Evolutionary conservation across 2,888 invertebrate species (phyloP).

Genomic region (Deroplatys truncata): DNA sequence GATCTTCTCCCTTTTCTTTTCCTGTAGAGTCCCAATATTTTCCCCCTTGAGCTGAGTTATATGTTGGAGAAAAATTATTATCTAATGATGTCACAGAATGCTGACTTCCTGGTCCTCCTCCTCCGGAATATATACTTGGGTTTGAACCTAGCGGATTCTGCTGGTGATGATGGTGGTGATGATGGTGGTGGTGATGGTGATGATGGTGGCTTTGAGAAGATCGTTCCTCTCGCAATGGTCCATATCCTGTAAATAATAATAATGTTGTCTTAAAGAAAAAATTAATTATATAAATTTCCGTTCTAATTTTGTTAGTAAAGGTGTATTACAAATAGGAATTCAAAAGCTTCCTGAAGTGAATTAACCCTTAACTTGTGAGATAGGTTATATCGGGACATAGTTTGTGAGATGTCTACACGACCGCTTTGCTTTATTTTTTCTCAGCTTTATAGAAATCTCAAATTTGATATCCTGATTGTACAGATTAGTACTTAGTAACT

Average conservation of each 20-base stretch:
- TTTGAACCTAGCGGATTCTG: slow-evolving; percentile 57
- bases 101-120: slow-evolving; percentile 41
- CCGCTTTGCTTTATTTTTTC: no score
- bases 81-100: slow-evolving; percentile 45
- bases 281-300: neutral
- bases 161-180: neutral
- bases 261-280: neutral
- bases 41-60: slow-evolving; percentile 33
- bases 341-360: no score
- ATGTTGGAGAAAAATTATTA: slow-evolving; percentile 33
- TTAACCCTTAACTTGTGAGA: no score
- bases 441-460: no score
- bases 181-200: neutral
- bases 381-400: no score
- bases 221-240: slow-evolving; percentile 66
- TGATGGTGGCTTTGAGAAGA: slow-evolving; percentile 36
- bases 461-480: no score
- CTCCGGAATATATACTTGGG: slow-evolving; percentile 50
- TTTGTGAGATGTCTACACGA: no score
- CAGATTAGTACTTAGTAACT: no score
- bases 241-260: slow-evolving; percentile 56
- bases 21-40: slow-evolving; percentile 38
- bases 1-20: slow-evolving; percentile 67
- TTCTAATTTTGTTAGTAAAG: no score
- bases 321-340: no score